Conservation (phyloP, 2,113 vertebrate genomes). For the Chloropsis cyanopogon region DNA sequence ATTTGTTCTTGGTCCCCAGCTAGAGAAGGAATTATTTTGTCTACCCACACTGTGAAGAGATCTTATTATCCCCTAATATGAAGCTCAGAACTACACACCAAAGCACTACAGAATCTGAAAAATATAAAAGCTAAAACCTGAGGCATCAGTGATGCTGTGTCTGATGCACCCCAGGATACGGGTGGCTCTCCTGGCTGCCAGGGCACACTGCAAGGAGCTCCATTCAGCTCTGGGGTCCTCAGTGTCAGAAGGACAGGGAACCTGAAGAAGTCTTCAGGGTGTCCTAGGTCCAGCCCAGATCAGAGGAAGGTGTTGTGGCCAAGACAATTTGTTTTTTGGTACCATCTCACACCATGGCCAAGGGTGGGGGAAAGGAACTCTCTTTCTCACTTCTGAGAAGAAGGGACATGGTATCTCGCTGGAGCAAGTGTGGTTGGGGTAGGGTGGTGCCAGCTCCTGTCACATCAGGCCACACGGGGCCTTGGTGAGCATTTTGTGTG, state of each 20-base stretch:
- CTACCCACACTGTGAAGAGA: too few relatives aligned
- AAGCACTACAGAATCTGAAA: too few relatives aligned
- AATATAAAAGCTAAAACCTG: too few relatives aligned
- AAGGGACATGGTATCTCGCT: fast-evolving
- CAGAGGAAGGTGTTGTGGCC: not conserved
- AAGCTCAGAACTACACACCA: too few relatives aligned
- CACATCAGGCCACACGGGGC: fast-evolving
- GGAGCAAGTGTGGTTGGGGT: too few relatives aligned
- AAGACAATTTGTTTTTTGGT: not conserved
- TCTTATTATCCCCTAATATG: too few relatives aligned
- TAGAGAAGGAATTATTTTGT: too few relatives aligned
- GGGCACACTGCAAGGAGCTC: not conserved
- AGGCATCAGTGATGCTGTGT: not conserved
- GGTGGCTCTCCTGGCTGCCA: not conserved
- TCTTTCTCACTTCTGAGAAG: not conserved
- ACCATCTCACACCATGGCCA: too few relatives aligned
- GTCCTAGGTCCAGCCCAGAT: not conserved
- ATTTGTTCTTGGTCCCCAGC: too few relatives aligned
- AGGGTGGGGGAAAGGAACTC: not conserved
- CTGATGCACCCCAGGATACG: fast-evolving
- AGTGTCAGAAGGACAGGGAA: not conserved
- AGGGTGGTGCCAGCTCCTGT: not conserved
- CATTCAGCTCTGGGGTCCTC: not conserved
- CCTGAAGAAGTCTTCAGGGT: not conserved
- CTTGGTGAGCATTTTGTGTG: not conserved